Conservation (phyloP, 2,797 vertebrate genomes). For the Rhodeus uyekii region DNA sequence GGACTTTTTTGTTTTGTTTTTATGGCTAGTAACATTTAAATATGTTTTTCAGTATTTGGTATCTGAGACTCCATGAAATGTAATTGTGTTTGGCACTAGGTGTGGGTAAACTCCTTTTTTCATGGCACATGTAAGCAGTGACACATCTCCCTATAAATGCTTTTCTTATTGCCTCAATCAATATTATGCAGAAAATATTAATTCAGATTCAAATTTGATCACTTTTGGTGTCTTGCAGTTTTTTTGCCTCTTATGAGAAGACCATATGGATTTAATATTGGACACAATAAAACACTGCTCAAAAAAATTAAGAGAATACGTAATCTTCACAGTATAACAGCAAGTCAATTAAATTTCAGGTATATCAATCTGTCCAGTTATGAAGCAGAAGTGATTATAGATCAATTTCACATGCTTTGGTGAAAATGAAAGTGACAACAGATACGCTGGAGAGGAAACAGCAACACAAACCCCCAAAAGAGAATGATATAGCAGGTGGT, state of each 20-base stretch:
- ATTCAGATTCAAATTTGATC: constrained; percentile 9
- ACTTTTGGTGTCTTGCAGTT: neutral
- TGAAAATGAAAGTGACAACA: no score
- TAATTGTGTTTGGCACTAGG: neutral
- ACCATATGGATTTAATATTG: constrained; percentile 14
- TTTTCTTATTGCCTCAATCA: neutral
- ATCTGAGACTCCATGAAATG: neutral
- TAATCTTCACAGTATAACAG: no score
- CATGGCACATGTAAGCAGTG: neutral
- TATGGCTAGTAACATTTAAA: neutral
- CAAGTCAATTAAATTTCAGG: no score
- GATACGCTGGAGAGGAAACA: no score
- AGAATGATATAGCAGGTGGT: no score
- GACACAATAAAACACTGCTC: constrained; percentile 33
- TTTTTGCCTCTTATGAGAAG: constrained; percentile 11
- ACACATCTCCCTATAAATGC: neutral
- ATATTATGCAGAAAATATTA: neutral
- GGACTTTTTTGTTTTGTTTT: neutral
- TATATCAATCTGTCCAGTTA: no score
- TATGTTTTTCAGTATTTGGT: neutral
- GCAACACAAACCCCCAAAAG: no score
- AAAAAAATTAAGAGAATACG: no score
- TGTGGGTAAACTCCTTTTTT: neutral
- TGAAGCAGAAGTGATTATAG: no score
- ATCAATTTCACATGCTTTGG: no score